Evolutionary conservation across 2,888 invertebrate genomes (phyloP).

Genomic region (Nemurella pictetii): DNA sequence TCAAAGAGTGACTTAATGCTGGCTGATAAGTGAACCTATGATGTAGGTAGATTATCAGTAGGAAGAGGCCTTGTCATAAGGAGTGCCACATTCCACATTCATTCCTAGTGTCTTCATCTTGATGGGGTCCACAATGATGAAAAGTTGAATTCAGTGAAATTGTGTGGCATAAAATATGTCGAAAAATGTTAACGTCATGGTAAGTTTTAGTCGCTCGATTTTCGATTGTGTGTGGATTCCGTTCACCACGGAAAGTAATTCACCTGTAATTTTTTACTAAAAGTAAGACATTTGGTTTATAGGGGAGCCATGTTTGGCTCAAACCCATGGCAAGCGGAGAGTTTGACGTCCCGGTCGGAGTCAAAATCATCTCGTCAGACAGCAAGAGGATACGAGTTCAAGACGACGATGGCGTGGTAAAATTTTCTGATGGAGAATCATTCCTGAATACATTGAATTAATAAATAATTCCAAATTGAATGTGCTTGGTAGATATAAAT

Average conservation of each 20-base stretch:
- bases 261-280: neutral
- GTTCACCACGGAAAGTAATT: too few relatives aligned
- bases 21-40: neutral
- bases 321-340: slow-evolving; percentile 70
- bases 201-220: too few relatives aligned
- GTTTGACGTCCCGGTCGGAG: slow-evolving; percentile 85
- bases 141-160: neutral
- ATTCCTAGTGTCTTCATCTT: neutral
- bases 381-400: slow-evolving; percentile 74
- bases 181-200: neutral
- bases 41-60: neutral
- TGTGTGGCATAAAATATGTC: neutral
- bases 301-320: slow-evolving; percentile 92
- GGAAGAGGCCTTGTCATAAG: neutral
- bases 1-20: neutral
- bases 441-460: too few relatives aligned
- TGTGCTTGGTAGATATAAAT: too few relatives aligned
- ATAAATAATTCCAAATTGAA: too few relatives aligned
- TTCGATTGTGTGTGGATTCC: too few relatives aligned
- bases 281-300: slow-evolving; percentile 41
- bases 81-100: neutral
- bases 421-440: neutral
- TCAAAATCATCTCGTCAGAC: slow-evolving; percentile 76
- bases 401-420: slow-evolving; percentile 83
- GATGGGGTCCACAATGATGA: neutral